Conservation (phyloP, 2,113 vertebrate species). For the Tonatia bakeri region DNA sequence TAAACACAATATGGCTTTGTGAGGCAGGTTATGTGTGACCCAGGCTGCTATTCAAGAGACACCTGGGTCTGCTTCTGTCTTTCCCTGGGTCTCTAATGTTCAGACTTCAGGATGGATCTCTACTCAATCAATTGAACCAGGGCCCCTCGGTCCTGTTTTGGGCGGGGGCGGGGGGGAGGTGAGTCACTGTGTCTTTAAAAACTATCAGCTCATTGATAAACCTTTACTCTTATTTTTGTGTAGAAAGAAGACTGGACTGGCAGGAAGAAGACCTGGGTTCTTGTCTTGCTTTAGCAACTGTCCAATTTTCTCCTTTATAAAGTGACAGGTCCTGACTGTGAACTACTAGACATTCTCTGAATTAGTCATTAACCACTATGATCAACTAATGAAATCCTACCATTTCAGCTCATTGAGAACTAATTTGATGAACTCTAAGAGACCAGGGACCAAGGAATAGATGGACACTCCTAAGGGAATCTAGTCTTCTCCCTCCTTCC, state of each 20-base stretch:
- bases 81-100: neutral
- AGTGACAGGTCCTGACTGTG: neutral
- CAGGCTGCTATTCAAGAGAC: neutral
- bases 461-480: rapidly evolving
- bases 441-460: neutral
- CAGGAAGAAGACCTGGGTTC: neutral
- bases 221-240: neutral
- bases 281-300: neutral
- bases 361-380: neutral
- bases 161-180: neutral
- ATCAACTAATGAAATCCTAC: neutral
- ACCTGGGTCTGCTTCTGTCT: neutral
- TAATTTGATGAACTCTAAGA: neutral
- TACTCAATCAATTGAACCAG: neutral
- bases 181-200: neutral
- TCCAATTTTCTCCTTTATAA: neutral
- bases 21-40: neutral
- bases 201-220: neutral
- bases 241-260: neutral
- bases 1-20: neutral
- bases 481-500: rapidly evolving
- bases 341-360: neutral
- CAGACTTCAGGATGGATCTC: neutral
- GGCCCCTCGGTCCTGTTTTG: neutral
- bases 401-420: neutral